phyloP scores from a whole-genome alignment of 2,888 invertebrate species.

The Cremastobaeus sp. region DNA sequence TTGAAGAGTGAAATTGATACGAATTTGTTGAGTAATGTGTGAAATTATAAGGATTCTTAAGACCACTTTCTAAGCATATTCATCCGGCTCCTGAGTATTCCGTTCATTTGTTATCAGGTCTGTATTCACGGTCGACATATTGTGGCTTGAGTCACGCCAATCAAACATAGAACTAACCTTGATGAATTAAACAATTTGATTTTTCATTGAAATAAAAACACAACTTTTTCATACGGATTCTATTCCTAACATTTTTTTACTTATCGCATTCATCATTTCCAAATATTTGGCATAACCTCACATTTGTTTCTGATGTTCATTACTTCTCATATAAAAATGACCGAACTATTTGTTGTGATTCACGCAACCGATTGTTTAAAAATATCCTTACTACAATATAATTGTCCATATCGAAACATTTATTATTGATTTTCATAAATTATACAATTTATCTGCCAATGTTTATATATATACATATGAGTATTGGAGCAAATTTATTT shows the following conservation, averaged over 20 bases:
- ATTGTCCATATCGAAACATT: no score
- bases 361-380: no score
- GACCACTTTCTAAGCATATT: slow-evolving; percentile 35
- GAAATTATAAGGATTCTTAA: background rate
- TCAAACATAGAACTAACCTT: slow-evolving; percentile 73
- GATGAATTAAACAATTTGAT: background rate
- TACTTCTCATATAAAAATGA: no score
- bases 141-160: slow-evolving; percentile 76
- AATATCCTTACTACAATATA: no score
- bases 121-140: slow-evolving; percentile 73
- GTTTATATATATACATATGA: no score
- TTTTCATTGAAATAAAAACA: background rate
- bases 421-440: no score
- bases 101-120: slow-evolving; percentile 65
- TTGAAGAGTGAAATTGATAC: background rate
- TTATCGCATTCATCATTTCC: no score
- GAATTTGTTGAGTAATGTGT: background rate
- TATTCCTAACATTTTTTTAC: background rate
- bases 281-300: no score
- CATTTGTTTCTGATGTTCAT: no score
- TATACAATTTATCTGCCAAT: no score
- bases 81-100: slow-evolving; percentile 70
- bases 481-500: no score
- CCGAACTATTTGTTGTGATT: no score
- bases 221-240: background rate